Evolutionary conservation across 2,113 vertebrate species (phyloP), one percentile per base, ranked within the genome.

Genomic region (Colinus virginianus): DNA sequence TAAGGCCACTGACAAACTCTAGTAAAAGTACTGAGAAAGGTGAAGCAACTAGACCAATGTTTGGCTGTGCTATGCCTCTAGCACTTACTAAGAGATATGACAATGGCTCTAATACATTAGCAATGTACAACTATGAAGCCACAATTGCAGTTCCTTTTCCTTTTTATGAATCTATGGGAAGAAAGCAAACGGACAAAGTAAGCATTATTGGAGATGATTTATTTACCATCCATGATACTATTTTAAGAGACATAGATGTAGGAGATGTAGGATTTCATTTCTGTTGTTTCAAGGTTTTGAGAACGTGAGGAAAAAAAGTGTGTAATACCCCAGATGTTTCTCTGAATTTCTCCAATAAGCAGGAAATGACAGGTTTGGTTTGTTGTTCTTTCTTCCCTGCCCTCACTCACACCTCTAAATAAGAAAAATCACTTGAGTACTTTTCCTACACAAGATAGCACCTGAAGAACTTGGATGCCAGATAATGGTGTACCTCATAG

Each of bases 231-330:
- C 32, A 11, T 38, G 26, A 25, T 28, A 7, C 17, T 62, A 83
- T 51, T 78, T 51, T 22, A 5, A 55, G 61, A 78, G 6, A 9
- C 19, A 6, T 18, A 63, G 46, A 11, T 9, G 3, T 26, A 59
- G 1, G 1, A 63, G 46, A 11, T 9, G 3, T 26, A 59, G 1
- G 1, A 76, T 71, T 87, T 68, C 1, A 20, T 46, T 26, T 38
- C 32, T 19, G 11, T 13, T 42, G 17, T 19, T 75, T 49, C 13
- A 59, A 25, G 16, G 28, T 49, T 26, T 1, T 76, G 43, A 42
- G 18, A 84, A 26, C 17, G 38, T 30, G 4, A 90, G 23, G 32
- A 26, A 88, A 61, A 71, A 61, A 16, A 5, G 0, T 23, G 9
- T 32, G 13, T 17, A 21, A 34, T 46, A 71, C 13, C 34, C 11